Evolutionary conservation across 2,113 vertebrate genomes (phyloP), one percentile per base, ranked within the genome.

Genomic region (Kobus ellipsiprymnus): DNA sequence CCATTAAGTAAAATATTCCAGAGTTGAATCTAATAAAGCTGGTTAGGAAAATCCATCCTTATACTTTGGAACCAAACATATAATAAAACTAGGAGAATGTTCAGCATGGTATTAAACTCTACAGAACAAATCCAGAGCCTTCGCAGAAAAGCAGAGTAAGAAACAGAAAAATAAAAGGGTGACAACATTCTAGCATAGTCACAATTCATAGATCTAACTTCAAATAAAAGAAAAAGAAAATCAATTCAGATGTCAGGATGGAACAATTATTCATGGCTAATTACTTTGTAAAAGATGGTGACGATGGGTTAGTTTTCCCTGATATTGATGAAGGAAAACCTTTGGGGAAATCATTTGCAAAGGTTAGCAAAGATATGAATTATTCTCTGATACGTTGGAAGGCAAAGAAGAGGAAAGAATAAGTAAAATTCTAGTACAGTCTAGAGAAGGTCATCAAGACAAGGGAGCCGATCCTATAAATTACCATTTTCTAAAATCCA

Each of bases 301-400:
- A 98, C 98, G 98, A 98, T 98, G 97, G 98, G 97, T 99, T 98
- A 98, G 98, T 99, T 99, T 99, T 99, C 97, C 92, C 98, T 98
- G 92, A 96, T 99, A 99, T 97, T 98, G 98, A 99, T 99, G 98
- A 98, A 99, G 98, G 94, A 98, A 99, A 98, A 97, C 90, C 98
- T 98, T 98, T 98, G 81, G 98, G 98, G 98, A 99, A 99, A 99
- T 99, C 98, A 99, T 98, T 98, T 98, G 97, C 98, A 99, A 99
- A 99, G 98, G 98, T 99, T 99, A 99, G 98, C 95, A 98, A 98
- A 98, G 97, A 98, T 99, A 99, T 99, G 98, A 99, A 98, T 99
- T 99, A 99, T 98, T 99, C 98, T 98, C 96, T 86, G 90, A 87
- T 98, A 98, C 89, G 92, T 98, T 98, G 98, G 95, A 98, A 98